Conservation (phyloP, 2,797 vertebrate genomes). For the Acanthopagrus latus region DNA sequence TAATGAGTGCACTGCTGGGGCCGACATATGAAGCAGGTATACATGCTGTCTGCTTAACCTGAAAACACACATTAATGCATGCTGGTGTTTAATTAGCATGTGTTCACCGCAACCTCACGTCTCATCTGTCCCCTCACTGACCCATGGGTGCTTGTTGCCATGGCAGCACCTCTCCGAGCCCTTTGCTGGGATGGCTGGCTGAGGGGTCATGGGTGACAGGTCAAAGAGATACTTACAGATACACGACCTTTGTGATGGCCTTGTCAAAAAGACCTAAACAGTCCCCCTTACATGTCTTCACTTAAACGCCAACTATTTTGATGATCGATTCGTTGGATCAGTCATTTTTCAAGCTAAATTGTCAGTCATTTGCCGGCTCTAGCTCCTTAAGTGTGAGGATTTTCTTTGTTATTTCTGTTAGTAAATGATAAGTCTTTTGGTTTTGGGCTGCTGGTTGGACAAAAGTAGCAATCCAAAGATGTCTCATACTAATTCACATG, state of each 20-base stretch:
- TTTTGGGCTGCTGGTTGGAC: too few species aligned
- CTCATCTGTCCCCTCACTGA: slow-evolving; percentile 71
- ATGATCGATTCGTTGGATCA: too few species aligned
- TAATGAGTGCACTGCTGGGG: slow-evolving; percentile 22
- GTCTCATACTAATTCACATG: too few species aligned
- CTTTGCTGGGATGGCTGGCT: slow-evolving; percentile 47
- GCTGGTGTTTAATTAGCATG: slow-evolving; percentile 14
- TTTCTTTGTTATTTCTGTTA: too few species aligned
- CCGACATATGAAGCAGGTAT: slow-evolving; percentile 17
- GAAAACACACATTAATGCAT: not conserved
- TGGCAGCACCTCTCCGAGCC: slow-evolving; percentile 54
- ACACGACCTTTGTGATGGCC: slow-evolving; percentile 63
- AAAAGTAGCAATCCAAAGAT: too few species aligned
- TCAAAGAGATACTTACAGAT: slow-evolving; percentile 74
- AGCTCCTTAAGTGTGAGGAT: too few species aligned
- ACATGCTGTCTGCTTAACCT: slow-evolving; percentile 6
- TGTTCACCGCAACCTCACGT: not conserved
- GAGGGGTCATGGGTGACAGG: slow-evolving; percentile 76
- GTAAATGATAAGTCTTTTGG: too few species aligned
- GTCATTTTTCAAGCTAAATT: too few species aligned
- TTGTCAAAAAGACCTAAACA: slow-evolving; percentile 58
- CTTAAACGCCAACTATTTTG: too few species aligned
- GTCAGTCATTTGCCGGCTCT: too few species aligned
- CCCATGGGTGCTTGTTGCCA: slow-evolving; percentile 61
- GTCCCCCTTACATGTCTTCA: slow-evolving; percentile 49